Base-by-base conservation (phyloP, 2,888 invertebrate species). In the Parthenolecanium corni region DNA sequence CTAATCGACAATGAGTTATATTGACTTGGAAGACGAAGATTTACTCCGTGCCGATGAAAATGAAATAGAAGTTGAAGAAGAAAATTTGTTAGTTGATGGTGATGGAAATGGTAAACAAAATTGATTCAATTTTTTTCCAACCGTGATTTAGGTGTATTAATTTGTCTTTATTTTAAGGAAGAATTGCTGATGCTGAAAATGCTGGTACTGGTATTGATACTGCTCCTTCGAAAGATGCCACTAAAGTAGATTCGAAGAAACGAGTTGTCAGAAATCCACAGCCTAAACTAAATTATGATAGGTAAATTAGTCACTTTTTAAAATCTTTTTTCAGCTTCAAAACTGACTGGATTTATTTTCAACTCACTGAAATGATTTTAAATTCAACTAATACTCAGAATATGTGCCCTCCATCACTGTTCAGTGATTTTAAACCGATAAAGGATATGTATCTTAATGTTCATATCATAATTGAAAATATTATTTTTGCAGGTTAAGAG, bases 271-370 rank as follows among this genome's bases (percentile, higher is more conserved):
- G 79, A 65, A 84, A 84, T 72, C 85, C 85, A 0, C 77, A 81
- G 64, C 81, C 82, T 2, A 79, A 82, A 66, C 73, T 90, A 21
- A 83, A 86, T 66, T 79, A 81, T 0, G 83, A 84, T 25, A 79
- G 82, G 5, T 67, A 61, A 51, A 31, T 38, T 9, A n/a, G n/a
- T 23, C 24, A 46, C 20, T 52, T 40, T 18, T 6, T 12, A 21
- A 16, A 40, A 54, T 21, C 24, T n/a, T 57, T 36, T 6, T 57
- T 63, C 2, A 18, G 24, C 25, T 20, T 21, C 47, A 53, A 25
- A 9, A 31, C n/a, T n/a, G n/a, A n/a, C n/a, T n/a, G n/a, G n/a
- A n/a, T n/a, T n/a, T n/a, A n/a, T n/a, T n/a, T n/a, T n/a, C n/a
- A n/a, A n/a, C n/a, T n/a, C n/a, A n/a, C n/a, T n/a, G n/a, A n/a